Percentiles rank a stretch among this genome's conserved stretches.
Evolutionary conservation across 2,113 vertebrate genomes (phyloP).

Genomic region (Rhegmatorhina hoffmannsi): DNA sequence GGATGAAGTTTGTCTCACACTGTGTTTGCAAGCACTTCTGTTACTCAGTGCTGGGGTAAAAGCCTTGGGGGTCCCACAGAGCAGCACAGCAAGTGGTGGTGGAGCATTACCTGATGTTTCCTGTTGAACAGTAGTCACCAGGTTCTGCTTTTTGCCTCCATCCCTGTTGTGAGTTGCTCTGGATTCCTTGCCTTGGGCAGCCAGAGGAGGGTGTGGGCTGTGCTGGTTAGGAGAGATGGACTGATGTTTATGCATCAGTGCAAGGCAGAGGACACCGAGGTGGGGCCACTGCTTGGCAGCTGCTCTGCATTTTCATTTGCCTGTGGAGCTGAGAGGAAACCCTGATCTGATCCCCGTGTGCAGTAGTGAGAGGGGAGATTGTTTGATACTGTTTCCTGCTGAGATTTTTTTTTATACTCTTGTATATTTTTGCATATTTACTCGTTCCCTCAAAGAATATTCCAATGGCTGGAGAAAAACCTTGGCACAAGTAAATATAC

Average conservation of each 20-base stretch:
- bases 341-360: background rate
- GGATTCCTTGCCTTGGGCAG: background rate
- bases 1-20: rapidly evolving
- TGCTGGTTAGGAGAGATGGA: background rate
- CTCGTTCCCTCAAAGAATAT: background rate
- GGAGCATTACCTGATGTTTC: background rate
- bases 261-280: background rate
- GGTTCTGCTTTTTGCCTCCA: background rate
- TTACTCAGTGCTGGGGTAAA: background rate
- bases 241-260: background rate
- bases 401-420: background rate
- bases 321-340: background rate
- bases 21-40: rapidly evolving
- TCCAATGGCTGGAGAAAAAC: background rate
- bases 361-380: background rate
- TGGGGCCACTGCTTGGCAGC: background rate
- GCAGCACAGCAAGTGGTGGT: background rate
- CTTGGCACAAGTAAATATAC: background rate
- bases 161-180: background rate
- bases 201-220: background rate
- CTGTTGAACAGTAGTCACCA: background rate
- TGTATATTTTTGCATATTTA: background rate
- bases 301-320: background rate
- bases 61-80: rapidly evolving
- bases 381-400: background rate